Conservation (phyloP, 2,797 vertebrate species). For the Harpagifer antarcticus region DNA sequence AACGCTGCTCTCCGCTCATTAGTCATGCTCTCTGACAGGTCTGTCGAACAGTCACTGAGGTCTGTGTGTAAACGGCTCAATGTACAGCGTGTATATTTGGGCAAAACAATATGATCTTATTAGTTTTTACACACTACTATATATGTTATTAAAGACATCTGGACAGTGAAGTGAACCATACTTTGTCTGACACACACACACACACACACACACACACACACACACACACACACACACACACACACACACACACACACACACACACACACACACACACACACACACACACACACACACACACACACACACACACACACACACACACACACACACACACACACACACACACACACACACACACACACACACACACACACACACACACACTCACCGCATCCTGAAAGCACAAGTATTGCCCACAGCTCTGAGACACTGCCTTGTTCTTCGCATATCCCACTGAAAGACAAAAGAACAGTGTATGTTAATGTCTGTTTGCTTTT, state of each 20-base stretch:
- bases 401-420: constrained; percentile 93
- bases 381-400: constrained; percentile 93
- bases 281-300: constrained; percentile 92
- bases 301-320: constrained; percentile 63
- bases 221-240: constrained; percentile 52
- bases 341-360: constrained; percentile 3
- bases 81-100: constrained; percentile 15
- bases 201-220: constrained; percentile 14
- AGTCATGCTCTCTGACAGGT: constrained; percentile 46
- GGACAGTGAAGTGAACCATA: constrained; percentile 21
- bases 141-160: constrained; percentile 39
- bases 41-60: constrained; percentile 49
- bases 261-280: constrained; percentile 92
- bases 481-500: not conserved
- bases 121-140: constrained; percentile 45
- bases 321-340: constrained; percentile 65
- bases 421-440: constrained; percentile 90
- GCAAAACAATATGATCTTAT: constrained; percentile 39
- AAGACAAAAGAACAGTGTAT: constrained; percentile 58
- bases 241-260: constrained; percentile 92
- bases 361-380: constrained; percentile 63
- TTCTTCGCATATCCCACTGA: constrained; percentile 98
- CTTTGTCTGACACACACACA: not conserved
- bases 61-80: constrained; percentile 21
- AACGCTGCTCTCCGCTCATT: constrained; percentile 26